Evolutionary conservation across 2,888 invertebrate species (phyloP).

Genomic region (Thumatha senex): DNA sequence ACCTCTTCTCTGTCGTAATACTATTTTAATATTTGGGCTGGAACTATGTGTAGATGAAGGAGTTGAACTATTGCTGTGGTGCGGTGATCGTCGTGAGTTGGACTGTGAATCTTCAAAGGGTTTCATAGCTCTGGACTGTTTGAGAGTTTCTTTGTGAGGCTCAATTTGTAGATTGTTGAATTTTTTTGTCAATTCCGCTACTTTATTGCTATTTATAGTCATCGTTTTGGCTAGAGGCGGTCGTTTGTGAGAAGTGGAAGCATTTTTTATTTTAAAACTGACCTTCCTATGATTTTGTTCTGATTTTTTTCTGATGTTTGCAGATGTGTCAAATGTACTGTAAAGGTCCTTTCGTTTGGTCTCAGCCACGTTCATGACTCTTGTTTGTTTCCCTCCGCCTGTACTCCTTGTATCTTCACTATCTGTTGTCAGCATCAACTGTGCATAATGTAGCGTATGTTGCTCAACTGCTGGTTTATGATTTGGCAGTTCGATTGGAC

Average conservation of each 20-base stretch:
- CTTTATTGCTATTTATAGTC: constrained; percentile 82
- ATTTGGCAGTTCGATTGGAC: constrained; percentile 47
- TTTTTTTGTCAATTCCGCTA: constrained; percentile 87
- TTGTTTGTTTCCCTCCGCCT: constrained; percentile 61
- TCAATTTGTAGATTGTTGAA: constrained; percentile 86
- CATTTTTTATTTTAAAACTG: constrained; percentile 84
- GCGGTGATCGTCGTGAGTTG: constrained; percentile 47
- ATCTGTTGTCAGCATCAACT: constrained; percentile 68
- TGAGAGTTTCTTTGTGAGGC: constrained; percentile 64
- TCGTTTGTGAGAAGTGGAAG: constrained; percentile 70
- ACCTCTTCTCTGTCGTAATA: constrained; percentile 67
- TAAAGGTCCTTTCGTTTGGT: constrained; percentile 44
- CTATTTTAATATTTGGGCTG: constrained; percentile 78
- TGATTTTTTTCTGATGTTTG: constrained; percentile 55
- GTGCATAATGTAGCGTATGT: constrained; percentile 62
- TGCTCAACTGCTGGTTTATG: constrained; percentile 15
- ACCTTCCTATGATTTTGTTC: constrained; percentile 80
- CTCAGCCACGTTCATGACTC: constrained; percentile 9
- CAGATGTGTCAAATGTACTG: constrained; percentile 43
- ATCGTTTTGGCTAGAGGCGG: constrained; percentile 72
- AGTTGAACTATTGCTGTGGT: constrained; percentile 69
- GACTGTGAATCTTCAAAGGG: constrained; percentile 74
- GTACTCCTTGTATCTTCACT: constrained; percentile 77
- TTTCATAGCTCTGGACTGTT: constrained; percentile 82
- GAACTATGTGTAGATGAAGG: constrained; percentile 74